phyloP scores from a whole-genome alignment of 2,888 invertebrate species.

The Perizoma affinitatum region DNA sequence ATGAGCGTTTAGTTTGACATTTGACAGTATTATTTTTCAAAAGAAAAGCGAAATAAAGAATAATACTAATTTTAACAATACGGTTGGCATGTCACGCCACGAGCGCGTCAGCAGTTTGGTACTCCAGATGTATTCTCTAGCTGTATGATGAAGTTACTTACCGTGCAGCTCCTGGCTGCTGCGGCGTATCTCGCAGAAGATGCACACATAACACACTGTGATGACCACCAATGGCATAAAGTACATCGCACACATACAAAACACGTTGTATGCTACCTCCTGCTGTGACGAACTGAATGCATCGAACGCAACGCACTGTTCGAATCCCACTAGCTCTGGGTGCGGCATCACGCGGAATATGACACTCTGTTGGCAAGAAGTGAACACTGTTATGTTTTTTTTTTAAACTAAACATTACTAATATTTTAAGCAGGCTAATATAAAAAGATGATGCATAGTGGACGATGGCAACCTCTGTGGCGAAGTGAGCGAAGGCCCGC shows the following conservation, averaged over 20 bases:
- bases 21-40: no score
- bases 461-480: no score
- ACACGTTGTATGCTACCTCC: conserved; percentile 89
- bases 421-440: no score
- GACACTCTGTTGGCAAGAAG: conserved; percentile 84
- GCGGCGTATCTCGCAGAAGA: conserved; percentile 88
- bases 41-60: no score
- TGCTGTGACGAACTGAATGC: conserved; percentile 86
- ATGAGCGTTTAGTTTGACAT: no score
- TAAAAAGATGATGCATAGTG: no score
- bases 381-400: not conserved
- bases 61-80: no score
- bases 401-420: no score
- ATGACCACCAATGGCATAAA: conserved; percentile 90
- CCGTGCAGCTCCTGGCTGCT: conserved; percentile 85
- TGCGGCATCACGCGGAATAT: conserved; percentile 89
- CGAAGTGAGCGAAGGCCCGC: no score
- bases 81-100: no score
- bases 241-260: conserved; percentile 90
- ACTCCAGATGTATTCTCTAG: no score
- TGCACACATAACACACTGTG: conserved; percentile 88
- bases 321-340: conserved; percentile 86
- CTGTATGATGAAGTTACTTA: conserved; percentile 49
- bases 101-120: no score
- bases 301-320: conserved; percentile 91